Evolutionary conservation across 2,888 invertebrate species (phyloP).

Genomic region (Sinotaia quadrata): DNA sequence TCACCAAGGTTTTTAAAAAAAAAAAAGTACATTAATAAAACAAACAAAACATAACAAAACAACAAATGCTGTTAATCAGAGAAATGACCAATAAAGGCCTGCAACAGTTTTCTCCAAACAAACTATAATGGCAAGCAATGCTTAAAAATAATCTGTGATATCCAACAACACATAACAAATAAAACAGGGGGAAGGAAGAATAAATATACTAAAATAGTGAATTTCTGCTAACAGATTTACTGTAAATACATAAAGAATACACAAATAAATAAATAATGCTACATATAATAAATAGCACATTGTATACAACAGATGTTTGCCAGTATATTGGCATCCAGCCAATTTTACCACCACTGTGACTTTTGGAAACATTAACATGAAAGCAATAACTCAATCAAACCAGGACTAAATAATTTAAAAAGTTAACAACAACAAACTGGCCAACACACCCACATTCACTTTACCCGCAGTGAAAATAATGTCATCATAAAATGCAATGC

Average conservation of each 20-base stretch:
- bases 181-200: background rate
- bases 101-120: background rate
- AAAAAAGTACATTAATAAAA: too few relatives aligned
- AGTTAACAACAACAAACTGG: constrained; percentile 3
- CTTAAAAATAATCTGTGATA: background rate
- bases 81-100: too few relatives aligned
- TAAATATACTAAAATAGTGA: constrained; percentile 4
- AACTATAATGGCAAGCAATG: constrained; percentile 14
- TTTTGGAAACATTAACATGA: background rate
- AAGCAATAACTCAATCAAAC: constrained; percentile 11
- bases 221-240: background rate
- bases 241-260: constrained; percentile 1
- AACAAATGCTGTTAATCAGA: background rate
- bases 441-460: constrained; percentile 5
- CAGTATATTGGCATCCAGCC: constrained; percentile 5
- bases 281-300: background rate
- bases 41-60: background rate
- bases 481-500: too few relatives aligned
- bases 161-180: too few relatives aligned
- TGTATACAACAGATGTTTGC: background rate
- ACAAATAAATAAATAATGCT: constrained; percentile 1
- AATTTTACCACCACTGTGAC: background rate
- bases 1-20: constrained; percentile 11
- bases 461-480: constrained; percentile 12
- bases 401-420: constrained; percentile 3